These are phyloP conservation scores for Amblyraja radiata DNA, from an alignment of 2,797 vertebrate genomes.

Conservation along the genomic window DNA sequence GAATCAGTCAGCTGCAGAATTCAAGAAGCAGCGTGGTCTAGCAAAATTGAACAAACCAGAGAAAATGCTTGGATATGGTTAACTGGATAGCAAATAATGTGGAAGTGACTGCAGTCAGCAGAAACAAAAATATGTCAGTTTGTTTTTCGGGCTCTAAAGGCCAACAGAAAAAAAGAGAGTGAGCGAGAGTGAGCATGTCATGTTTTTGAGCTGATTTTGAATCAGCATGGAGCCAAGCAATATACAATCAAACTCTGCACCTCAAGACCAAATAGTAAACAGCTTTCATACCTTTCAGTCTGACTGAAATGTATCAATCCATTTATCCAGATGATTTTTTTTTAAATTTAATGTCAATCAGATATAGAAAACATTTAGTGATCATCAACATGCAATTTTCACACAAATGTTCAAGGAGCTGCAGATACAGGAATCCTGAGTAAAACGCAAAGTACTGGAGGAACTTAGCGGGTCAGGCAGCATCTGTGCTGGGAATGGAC, in stretches of 20 bases:
- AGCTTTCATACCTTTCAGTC: background rate
- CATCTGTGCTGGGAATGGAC: too few relatives aligned
- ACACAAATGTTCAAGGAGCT: background rate
- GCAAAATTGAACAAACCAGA: background rate
- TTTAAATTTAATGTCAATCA: background rate
- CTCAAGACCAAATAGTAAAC: background rate
- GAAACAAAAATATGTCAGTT: background rate
- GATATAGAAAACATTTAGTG: background rate
- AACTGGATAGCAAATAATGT: background rate
- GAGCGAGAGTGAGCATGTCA: too few relatives aligned
- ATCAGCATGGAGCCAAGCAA: background rate
- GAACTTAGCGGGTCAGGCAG: too few relatives aligned
- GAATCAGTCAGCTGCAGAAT: background rate
- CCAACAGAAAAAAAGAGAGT: background rate
- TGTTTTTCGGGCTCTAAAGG: conserved; percentile 8
- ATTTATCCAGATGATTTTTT: background rate
- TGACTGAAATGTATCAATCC: background rate
- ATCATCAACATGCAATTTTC: background rate
- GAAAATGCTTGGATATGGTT: background rate
- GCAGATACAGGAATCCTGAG: too few relatives aligned
- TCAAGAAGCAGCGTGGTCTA: background rate
- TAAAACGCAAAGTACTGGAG: too few relatives aligned
- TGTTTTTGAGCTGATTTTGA: background rate
- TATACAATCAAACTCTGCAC: background rate
- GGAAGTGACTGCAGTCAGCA: background rate